Evolutionary conservation across 2,797 vertebrate species (phyloP).

Genomic region (Pseudochirops corinnae): DNA sequence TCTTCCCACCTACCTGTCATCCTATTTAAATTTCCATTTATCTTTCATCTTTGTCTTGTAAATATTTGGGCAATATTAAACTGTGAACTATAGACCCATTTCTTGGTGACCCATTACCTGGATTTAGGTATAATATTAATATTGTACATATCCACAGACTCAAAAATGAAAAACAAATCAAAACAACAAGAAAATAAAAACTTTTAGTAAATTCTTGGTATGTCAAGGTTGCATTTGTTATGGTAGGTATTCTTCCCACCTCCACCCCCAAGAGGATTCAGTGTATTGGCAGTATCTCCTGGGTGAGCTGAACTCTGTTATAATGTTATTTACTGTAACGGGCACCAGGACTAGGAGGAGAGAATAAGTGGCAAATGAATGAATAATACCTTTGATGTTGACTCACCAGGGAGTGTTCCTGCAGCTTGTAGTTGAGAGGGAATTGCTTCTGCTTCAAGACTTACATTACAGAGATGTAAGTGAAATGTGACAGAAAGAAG

Average conservation of each 20-base stretch:
- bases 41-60: neutral
- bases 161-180: neutral
- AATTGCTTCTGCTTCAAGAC: conserved; percentile 44
- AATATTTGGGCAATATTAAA: neutral
- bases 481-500: conserved; percentile 44
- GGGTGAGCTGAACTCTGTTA: neutral
- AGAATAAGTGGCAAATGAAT: conserved; percentile 23
- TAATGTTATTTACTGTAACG: conserved; percentile 21
- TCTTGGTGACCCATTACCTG: neutral
- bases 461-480: conserved; percentile 56
- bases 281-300: neutral
- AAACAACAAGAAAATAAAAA: neutral
- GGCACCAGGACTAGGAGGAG: conserved; percentile 1
- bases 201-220: neutral
- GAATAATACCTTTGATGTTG: conserved; percentile 9
- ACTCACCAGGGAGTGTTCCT: conserved; percentile 44
- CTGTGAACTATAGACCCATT: neutral
- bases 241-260: neutral
- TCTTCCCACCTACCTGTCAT: neutral
- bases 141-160: conserved; percentile 1
- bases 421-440: conserved; percentile 38
- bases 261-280: neutral
- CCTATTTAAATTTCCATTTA: neutral
- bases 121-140: neutral
- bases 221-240: neutral